Base-by-base conservation (phyloP, 2,888 invertebrate species). In the Eupithecia subfuscata region DNA sequence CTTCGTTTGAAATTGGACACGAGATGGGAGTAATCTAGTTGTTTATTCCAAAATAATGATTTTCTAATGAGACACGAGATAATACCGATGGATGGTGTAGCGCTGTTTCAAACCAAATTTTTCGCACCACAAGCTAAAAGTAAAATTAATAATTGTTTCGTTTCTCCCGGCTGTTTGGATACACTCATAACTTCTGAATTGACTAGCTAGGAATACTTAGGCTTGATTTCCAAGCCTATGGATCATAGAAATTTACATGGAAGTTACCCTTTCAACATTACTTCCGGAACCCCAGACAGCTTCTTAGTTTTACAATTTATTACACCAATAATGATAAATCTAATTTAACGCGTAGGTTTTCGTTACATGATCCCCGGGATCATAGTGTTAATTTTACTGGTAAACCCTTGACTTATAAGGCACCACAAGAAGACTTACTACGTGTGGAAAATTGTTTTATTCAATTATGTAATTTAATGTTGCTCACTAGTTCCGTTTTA, bases 301-400 rank as follows among this genome's bases (percentile, higher is more conserved):
- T 68, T 43, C 67, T 67, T 68, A 68, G 25, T 25, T 68, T 63
- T n/a, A 76, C 72, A 81, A 82, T 85, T 79, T 78, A 79, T 81
- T 75, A 76, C 56, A 71, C 72, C 70, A 79, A 78, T 79, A 77
- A 65, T 65, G 72, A 73, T 69, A 78, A 76, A 75, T 74, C 71
- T 78, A 69, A 65, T 72, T 69, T 79, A 78, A 80, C 73, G 71
- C 76, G 73, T 65, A 63, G 74, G 71, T 77, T 71, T 63, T 70
- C 60, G 52, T 37, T 70, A 75, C 75, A 40, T 80, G 74, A 80
- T 73, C 77, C 79, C 79, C 68, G 40, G 76, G 74, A 79, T 77
- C 72, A 77, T 65, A 71, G 79, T 74, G 75, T 81, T 78, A 81
- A 80, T 81, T 68, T 70, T 63, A 74, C 34, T 40, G 48, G 43